Conservation (phyloP, 1,140 invertebrate genomes). For the Hylyphantes graminicola region DNA sequence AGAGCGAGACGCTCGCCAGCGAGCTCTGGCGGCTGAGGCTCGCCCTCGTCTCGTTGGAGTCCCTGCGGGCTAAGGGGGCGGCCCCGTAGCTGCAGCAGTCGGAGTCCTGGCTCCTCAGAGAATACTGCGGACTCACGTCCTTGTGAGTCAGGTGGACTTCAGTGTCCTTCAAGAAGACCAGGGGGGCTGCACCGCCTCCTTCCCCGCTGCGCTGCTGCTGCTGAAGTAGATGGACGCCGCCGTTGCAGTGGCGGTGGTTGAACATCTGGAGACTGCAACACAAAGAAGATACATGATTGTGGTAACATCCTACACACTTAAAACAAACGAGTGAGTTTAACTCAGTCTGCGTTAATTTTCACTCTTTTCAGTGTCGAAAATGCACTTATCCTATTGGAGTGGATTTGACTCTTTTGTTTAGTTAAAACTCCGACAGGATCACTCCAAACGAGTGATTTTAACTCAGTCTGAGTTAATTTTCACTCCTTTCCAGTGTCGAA, state of each 20-base stretch:
- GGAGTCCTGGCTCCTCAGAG: conserved; percentile 49
- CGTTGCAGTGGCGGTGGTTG: conserved; percentile 25
- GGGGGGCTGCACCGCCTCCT: conserved; percentile 19
- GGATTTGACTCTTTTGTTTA: too few species aligned
- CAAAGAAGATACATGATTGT: too few species aligned
- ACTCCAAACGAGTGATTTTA: too few species aligned
- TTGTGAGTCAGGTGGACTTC: conserved; percentile 43
- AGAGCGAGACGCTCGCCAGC: conserved; percentile 25
- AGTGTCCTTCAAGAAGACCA: conserved; percentile 57
- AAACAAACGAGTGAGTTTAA: too few species aligned
- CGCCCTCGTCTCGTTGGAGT: conserved; percentile 8
- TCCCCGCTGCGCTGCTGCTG: background rate
- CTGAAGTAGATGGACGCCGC: conserved; percentile 7
- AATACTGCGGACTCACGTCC: conserved; percentile 56
- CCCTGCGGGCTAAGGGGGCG: background rate
- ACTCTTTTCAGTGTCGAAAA: too few species aligned
- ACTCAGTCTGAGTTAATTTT: too few species aligned
- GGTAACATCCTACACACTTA: too few species aligned
- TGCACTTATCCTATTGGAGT: too few species aligned
- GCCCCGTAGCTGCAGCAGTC: background rate
- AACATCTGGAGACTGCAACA: conserved; percentile 22
- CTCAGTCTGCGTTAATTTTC: too few species aligned
- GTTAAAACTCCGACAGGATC: too few species aligned
- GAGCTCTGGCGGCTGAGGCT: conserved; percentile 30
- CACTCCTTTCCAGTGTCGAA: too few species aligned